Percentiles rank a stretch among this genome's conserved stretches.
These are phyloP conservation scores for Aldabrachelys gigantea DNA, from an alignment of 2,113 vertebrate species.

Conservation along the genomic window DNA sequence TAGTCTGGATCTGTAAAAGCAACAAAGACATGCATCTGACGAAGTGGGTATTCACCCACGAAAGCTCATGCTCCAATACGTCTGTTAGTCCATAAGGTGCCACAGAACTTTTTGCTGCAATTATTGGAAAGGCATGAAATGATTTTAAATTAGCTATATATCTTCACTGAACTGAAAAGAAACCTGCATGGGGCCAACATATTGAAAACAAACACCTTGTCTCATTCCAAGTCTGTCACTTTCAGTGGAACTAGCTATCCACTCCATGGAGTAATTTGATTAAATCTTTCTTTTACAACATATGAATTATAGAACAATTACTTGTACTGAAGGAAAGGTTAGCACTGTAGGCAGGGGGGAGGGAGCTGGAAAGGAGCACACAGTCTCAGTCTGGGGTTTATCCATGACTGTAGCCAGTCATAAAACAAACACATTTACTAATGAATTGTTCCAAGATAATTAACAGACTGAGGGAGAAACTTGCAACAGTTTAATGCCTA, in stretches of 20 bases:
- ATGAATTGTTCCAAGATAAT: slow-evolving; percentile 58
- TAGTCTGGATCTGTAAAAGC: too few relatives aligned
- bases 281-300: rapidly evolving
- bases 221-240: rapidly evolving
- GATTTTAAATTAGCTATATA: not conserved
- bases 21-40: too few relatives aligned
- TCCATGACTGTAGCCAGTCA: not conserved
- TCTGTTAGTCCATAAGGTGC: too few relatives aligned
- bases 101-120: not conserved
- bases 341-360: rapidly evolving
- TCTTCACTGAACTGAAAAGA: not conserved
- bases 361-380: not conserved
- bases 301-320: not conserved
- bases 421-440: not conserved
- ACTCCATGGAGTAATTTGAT: rapidly evolving
- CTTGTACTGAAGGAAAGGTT: rapidly evolving
- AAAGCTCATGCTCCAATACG: too few relatives aligned
- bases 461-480: slow-evolving; percentile 38
- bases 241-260: rapidly evolving
- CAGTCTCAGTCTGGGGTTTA: not conserved
- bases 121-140: not conserved
- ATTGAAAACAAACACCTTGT: not conserved
- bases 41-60: too few relatives aligned
- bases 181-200: not conserved
- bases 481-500: slow-evolving; percentile 46